Evolutionary conservation across 2,113 vertebrate species (phyloP), one percentile per base, ranked within the genome.

Genomic region (Catharus minimus): DNA sequence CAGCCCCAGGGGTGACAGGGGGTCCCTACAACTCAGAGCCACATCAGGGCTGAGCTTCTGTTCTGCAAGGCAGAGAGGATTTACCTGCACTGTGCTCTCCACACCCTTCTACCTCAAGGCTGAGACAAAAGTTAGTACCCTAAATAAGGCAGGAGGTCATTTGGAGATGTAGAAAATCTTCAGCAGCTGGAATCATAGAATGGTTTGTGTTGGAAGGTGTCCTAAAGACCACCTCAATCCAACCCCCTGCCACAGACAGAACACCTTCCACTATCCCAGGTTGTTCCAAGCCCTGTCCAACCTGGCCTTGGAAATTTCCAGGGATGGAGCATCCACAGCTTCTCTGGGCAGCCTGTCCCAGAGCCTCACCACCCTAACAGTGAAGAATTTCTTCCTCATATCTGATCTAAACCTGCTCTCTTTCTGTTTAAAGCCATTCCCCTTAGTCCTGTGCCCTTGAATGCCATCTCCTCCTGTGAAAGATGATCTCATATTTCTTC

Each of bases 231-330:
- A 43, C 5, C 26, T 15, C 30, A 32, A 4, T 36, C 33, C 55
- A 82, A 39, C 1, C 9, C 8, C 17, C 47, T 22, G 10, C 9
- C 46, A 67, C 3, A 6, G 39, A 16, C 16, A 74, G 46, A 20
- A 39, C 46, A 60, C 9, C 9, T 60, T 27, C 14, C 47, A 47
- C 55, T 6, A 15, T 0, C 0, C 7, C 14, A 28, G 9, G 30
- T 0, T 67, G 11, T 4, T 41, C 24, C 33, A 82, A 61, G 14
- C 28, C 28, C 23, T 10, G 6, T 24, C 19, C 60, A 74, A 10
- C 28, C 15, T 36, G 15, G 12, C 21, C 41, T 49, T 61, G 55
- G 23, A 32, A 15, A 49, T 5, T 27, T 22, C 20, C 77, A 81
- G 16, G 39, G 9, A n/a, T 53, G 47, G 14, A 26, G 30, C 61